Conservation (phyloP, 2,113 vertebrate species). For the Oryzias javanicus region DNA sequence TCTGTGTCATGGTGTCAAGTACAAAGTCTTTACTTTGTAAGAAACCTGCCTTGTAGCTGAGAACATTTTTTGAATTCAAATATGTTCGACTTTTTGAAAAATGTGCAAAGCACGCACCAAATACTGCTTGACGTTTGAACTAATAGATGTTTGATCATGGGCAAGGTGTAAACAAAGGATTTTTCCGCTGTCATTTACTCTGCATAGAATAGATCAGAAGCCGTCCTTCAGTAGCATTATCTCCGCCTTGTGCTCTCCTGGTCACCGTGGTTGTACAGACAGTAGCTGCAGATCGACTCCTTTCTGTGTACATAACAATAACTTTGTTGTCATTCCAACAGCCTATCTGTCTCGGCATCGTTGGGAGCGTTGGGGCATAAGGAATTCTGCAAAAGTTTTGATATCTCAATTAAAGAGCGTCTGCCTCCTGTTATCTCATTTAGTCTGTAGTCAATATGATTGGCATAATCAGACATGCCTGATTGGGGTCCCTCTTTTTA, state of each 20-base stretch:
- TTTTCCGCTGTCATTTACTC: slow-evolving; percentile 56
- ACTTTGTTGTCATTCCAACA: slow-evolving; percentile 74
- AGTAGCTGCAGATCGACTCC: slow-evolving; percentile 65
- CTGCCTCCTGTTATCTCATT: slow-evolving; percentile 71
- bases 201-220: slow-evolving; percentile 40
- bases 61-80: slow-evolving; percentile 41
- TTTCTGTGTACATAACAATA: slow-evolving; percentile 73
- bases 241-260: slow-evolving; percentile 24
- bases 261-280: slow-evolving; percentile 52
- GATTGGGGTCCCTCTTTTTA: slow-evolving; percentile 74
- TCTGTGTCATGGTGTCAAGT: slow-evolving; percentile 43
- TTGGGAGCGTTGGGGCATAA: slow-evolving; percentile 54
- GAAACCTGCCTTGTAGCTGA: slow-evolving; percentile 27
- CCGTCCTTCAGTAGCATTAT: slow-evolving; percentile 27
- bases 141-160: slow-evolving; percentile 41
- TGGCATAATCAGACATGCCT: slow-evolving; percentile 74
- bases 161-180: slow-evolving; percentile 53
- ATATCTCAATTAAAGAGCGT: slow-evolving; percentile 71
- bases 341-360: slow-evolving; percentile 67
- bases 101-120: slow-evolving; percentile 52
- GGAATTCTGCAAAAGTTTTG: slow-evolving; percentile 69
- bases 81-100: slow-evolving; percentile 42
- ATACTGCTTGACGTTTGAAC: too few species aligned
- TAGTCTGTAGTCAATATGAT: slow-evolving; percentile 69
- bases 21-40: slow-evolving; percentile 36